A percentile compares a stretch with the other conserved stretches of the same genome.
phyloP scores from a whole-genome alignment of 2,113 vertebrate genomes.

The Propithecus coquereli region DNA sequence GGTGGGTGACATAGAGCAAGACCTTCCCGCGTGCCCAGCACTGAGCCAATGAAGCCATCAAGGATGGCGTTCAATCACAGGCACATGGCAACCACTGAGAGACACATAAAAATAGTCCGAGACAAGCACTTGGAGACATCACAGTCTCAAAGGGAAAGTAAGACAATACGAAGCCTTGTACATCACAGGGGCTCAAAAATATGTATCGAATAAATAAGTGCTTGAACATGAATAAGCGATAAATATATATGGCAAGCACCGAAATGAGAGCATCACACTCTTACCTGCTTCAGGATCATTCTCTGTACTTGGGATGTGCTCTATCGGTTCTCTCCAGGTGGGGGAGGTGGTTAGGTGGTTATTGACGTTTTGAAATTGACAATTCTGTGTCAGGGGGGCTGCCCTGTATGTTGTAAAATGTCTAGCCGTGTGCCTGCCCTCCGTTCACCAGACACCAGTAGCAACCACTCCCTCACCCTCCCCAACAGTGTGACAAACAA shows the following conservation, averaged over 20 bases:
- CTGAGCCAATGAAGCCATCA: neutral
- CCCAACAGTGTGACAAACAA: neutral
- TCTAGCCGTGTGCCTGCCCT: neutral
- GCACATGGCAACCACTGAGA: fast-evolving
- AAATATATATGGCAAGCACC: neutral
- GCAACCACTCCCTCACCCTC: neutral
- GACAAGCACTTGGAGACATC: neutral
- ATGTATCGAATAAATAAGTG: neutral
- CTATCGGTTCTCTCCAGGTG: fast-evolving
- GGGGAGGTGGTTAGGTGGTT: too few relatives aligned
- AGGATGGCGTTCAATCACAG: neutral
- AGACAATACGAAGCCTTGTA: fast-evolving
- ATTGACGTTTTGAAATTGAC: neutral
- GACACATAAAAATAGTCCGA: neutral
- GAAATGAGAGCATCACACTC: neutral
- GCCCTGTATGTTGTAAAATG: fast-evolving
- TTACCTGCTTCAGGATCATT: fast-evolving
- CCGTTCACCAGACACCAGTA: too few relatives aligned
- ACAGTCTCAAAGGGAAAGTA: fast-evolving
- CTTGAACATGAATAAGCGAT: neutral
- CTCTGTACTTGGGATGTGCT: neutral
- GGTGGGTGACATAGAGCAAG: fast-evolving
- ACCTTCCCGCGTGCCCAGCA: neutral
- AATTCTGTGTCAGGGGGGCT: neutral
- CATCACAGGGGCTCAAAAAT: fast-evolving